Evolutionary conservation across 2,113 vertebrate genomes (phyloP), one percentile per base, ranked within the genome.

Genomic region (Sturnus vulgaris): DNA sequence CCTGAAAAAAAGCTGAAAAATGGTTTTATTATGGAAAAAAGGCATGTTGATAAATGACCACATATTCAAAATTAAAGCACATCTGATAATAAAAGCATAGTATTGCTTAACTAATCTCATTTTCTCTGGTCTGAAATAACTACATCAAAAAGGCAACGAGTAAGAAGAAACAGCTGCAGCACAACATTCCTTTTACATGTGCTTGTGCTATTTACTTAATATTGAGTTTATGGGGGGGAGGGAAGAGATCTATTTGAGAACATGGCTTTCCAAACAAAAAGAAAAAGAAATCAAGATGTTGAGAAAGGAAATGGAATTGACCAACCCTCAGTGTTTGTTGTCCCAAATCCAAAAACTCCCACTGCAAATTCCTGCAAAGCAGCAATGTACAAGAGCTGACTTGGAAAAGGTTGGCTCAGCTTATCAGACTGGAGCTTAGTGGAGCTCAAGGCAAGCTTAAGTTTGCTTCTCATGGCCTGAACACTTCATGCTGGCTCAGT

Each of bases 151-250:
- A 68, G 5, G 18, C 37, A 49, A 14, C 0, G 0, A 59, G 17
- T 31, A 60, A 56, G 12, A 90, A 72, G 9, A 61, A 90, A 39
- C 7, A 87, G 42, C 12, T 52, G 25, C 35, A 70, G 35, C 4
- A 72, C 12, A 77, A 40, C 13, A 46, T 24, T 28, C 2, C 8
- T 75, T 68, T 35, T 37, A 6, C 19, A 57, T 57, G 8, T 28
- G 12, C 14, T 65, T 49, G 10, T 40, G 10, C 9, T 70, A 12
- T 27, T 72, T 37, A 53, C 5, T 42, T 40, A 49, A 70, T 64
- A 61, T 0, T 47, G 5, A 27, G 21, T 35, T 73, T 44, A 25
- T 3, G 10, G 14, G 3, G 3, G 3, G 6, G 15, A 52, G 7
- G 11, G 3, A 68, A 3, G 3, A 47, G 7, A 56, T 49, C 5